These are phyloP conservation scores for Serrognathus titanus DNA, from an alignment of 2,888 invertebrate genomes.

Conservation along the genomic window DNA sequence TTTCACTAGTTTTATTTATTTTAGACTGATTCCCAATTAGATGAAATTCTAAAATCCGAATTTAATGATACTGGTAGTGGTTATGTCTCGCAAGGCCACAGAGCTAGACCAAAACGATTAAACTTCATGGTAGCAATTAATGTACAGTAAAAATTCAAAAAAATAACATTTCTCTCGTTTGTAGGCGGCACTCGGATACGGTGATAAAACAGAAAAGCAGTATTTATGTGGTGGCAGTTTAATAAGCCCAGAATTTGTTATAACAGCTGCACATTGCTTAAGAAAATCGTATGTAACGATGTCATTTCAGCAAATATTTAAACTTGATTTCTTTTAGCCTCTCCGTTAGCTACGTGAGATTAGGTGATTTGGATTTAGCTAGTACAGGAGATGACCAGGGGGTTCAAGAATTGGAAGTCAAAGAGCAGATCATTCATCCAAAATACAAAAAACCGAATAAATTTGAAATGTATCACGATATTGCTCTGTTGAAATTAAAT, in stretches of 20 bases:
- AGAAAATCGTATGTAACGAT: not conserved
- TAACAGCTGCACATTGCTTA: not conserved
- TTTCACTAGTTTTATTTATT: no score
- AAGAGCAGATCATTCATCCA: slow-evolving; percentile 43
- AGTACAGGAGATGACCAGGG: slow-evolving; percentile 41
- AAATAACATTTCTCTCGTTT: no score
- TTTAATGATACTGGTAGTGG: no score
- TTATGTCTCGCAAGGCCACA: no score
- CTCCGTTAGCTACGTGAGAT: not conserved
- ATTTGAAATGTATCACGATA: slow-evolving; percentile 55
- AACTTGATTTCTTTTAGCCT: not conserved
- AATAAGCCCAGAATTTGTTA: not conserved
- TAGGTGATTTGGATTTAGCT: slow-evolving; percentile 40
- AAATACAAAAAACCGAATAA: slow-evolving; percentile 41
- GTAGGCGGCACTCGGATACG: no score
- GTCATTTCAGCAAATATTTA: not conserved
- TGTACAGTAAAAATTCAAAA: no score
- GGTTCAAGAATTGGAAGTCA: slow-evolving; percentile 37
- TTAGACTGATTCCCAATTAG: no score
- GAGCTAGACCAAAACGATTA: no score
- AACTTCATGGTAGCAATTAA: no score
- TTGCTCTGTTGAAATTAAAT: slow-evolving; percentile 50
- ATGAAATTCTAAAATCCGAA: no score
- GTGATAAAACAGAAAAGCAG: no score
- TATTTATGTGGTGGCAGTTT: not conserved